Conservation (phyloP, 2,797 vertebrate genomes). For the Coluber constrictor region DNA sequence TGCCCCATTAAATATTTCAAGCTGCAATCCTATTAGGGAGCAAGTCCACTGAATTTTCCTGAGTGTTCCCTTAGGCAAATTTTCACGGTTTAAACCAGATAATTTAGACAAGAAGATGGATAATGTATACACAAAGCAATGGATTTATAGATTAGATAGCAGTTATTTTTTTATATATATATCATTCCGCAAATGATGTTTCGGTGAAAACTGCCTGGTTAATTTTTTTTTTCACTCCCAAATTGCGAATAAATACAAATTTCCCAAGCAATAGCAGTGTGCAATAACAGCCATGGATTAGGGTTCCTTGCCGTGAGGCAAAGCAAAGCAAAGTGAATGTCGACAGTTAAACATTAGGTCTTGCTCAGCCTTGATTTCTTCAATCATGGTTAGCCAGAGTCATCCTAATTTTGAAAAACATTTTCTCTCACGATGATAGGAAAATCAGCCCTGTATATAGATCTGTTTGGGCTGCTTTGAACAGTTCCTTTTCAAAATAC, state of each 20-base stretch:
- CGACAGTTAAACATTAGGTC: not conserved
- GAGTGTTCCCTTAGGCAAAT: not conserved
- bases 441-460: not conserved
- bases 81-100: not conserved
- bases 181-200: not conserved
- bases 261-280: not conserved
- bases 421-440: not conserved
- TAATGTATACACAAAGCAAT: not conserved
- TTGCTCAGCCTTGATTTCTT: not conserved
- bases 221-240: not conserved
- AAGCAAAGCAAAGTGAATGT: not conserved
- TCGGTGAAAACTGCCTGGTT: not conserved
- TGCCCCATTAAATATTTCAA: not conserved
- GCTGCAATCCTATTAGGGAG: not conserved
- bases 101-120: not conserved
- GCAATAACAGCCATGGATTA: not conserved
- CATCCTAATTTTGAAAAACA: not conserved
- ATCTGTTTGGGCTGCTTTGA: not conserved
- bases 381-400: not conserved
- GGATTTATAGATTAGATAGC: not conserved
- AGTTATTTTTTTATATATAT: not conserved
- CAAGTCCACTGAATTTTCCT: not conserved
- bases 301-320: not conserved
- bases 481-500: not conserved
- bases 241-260: not conserved